Evolutionary conservation across 2,797 vertebrate species (phyloP).

Genomic region (Bucorvus abyssinicus): DNA sequence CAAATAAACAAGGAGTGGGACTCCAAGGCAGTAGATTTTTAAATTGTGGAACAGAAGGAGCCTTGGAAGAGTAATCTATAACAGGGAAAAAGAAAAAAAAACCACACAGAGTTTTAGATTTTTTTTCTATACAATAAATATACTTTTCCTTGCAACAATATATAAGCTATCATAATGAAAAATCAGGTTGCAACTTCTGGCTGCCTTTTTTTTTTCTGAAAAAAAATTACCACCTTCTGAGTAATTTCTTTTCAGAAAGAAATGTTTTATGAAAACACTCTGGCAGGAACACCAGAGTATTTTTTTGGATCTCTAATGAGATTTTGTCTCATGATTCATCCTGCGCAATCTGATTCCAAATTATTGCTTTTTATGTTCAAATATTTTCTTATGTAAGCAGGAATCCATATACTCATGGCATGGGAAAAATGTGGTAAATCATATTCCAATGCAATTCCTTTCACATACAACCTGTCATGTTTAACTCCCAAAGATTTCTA

Average conservation of each 20-base stretch:
- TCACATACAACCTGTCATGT: slow-evolving; percentile 22
- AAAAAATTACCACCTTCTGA: not conserved
- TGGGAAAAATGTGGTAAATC: slow-evolving; percentile 57
- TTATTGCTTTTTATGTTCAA: slow-evolving; percentile 60
- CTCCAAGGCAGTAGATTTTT: not conserved
- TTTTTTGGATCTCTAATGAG: slow-evolving; percentile 38
- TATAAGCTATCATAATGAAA: not conserved
- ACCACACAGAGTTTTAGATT: not conserved
- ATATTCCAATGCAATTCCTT: slow-evolving; percentile 43
- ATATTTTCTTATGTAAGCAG: slow-evolving; percentile 65
- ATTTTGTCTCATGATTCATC: slow-evolving; percentile 59
- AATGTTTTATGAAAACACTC: slow-evolving; percentile 55
- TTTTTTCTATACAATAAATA: not conserved
- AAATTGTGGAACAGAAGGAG: not conserved
- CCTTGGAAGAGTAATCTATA: not conserved
- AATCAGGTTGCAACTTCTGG: not conserved
- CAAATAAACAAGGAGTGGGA: not conserved
- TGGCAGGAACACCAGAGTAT: slow-evolving; percentile 37
- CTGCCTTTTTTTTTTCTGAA: not conserved
- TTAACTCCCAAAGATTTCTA: slow-evolving; percentile 54
- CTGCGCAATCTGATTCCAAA: slow-evolving; percentile 52
- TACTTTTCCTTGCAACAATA: not conserved
- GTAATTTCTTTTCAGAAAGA: slow-evolving; percentile 44
- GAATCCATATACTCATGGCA: slow-evolving; percentile 48
- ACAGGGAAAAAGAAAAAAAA: not conserved